These are phyloP conservation scores for Halesus radiatus DNA, from an alignment of 1,140 invertebrate genomes.

Conservation along the genomic window DNA sequence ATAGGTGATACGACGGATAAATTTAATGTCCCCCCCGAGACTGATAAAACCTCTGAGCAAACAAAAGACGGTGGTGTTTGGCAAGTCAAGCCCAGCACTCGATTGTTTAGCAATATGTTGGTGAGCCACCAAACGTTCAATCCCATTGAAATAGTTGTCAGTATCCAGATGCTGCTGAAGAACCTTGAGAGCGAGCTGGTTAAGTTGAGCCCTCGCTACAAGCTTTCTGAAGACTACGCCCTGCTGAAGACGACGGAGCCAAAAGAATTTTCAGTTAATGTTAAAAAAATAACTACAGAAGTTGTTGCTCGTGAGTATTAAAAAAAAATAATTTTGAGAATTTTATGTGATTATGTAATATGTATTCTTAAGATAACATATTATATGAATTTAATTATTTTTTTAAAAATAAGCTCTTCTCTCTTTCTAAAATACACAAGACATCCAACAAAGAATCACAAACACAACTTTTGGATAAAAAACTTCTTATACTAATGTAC, in stretches of 20 bases:
- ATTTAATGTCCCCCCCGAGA: not conserved
- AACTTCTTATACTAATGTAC: too few relatives aligned
- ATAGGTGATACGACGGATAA: not conserved
- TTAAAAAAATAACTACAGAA: conserved; percentile 29
- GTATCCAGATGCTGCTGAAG: conserved; percentile 66
- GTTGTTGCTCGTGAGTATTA: conserved; percentile 11
- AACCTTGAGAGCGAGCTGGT: conserved; percentile 69
- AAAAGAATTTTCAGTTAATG: conserved; percentile 17
- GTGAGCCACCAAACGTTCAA: conserved; percentile 40
- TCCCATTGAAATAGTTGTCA: conserved; percentile 36
- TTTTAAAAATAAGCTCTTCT: too few relatives aligned
- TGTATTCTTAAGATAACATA: too few relatives aligned
- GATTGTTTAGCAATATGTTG: conserved; percentile 37
- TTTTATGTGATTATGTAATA: too few relatives aligned
- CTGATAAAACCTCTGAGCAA: not conserved
- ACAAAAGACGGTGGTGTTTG: not conserved
- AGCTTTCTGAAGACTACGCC: conserved; percentile 15
- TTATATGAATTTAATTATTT: too few relatives aligned
- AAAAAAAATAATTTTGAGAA: too few relatives aligned
- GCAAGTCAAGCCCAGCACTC: not conserved
- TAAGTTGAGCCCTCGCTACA: conserved; percentile 48
- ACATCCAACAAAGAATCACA: too few relatives aligned
- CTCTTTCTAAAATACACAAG: too few relatives aligned
- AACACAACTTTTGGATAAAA: too few relatives aligned
- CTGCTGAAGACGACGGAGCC: not conserved